Evolutionary conservation across 2,888 invertebrate genomes (phyloP).

Genomic region (Agonopterix heracliana): DNA sequence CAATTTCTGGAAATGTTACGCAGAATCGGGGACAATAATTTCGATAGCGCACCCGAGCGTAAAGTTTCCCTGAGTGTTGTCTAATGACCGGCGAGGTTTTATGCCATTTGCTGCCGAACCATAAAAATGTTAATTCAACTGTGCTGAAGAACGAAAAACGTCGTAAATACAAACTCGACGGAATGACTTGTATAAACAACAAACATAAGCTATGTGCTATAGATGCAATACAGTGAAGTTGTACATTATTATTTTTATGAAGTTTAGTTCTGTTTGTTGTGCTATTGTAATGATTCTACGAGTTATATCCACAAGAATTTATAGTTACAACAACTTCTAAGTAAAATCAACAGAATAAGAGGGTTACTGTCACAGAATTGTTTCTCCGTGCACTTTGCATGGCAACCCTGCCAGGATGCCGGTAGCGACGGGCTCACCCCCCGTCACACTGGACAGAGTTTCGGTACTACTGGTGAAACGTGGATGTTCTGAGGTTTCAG

Average conservation of each 20-base stretch:
- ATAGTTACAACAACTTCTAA: too few relatives aligned
- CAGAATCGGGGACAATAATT: slow-evolving; percentile 31
- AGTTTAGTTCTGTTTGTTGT: too few relatives aligned
- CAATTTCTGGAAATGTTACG: slow-evolving; percentile 24
- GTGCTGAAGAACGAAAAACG: slow-evolving; percentile 34
- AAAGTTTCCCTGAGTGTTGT: slow-evolving; percentile 33
- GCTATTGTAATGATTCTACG: too few relatives aligned
- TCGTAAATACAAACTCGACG: slow-evolving; percentile 40
- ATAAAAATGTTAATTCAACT: slow-evolving; percentile 61
- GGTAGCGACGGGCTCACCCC: too few relatives aligned
- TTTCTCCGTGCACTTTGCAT: too few relatives aligned
- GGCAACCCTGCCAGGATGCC: too few relatives aligned
- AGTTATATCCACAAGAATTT: too few relatives aligned
- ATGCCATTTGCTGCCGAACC: slow-evolving; percentile 43
- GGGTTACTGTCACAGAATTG: too few relatives aligned
- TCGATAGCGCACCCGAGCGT: slow-evolving; percentile 30
- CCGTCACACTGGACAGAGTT: too few relatives aligned
- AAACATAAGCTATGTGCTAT: background rate
- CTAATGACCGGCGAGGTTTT: slow-evolving; percentile 44
- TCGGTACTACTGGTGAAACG: too few relatives aligned
- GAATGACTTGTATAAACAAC: slow-evolving; percentile 8
- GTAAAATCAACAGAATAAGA: too few relatives aligned
- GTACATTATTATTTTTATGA: background rate
- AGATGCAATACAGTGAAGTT: background rate
- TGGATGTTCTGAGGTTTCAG: too few relatives aligned